Percentiles rank a stretch among this genome's conserved stretches.
These are phyloP conservation scores for Anabacerthia variegaticeps DNA, from an alignment of 2,797 vertebrate species.

Conservation along the genomic window DNA sequence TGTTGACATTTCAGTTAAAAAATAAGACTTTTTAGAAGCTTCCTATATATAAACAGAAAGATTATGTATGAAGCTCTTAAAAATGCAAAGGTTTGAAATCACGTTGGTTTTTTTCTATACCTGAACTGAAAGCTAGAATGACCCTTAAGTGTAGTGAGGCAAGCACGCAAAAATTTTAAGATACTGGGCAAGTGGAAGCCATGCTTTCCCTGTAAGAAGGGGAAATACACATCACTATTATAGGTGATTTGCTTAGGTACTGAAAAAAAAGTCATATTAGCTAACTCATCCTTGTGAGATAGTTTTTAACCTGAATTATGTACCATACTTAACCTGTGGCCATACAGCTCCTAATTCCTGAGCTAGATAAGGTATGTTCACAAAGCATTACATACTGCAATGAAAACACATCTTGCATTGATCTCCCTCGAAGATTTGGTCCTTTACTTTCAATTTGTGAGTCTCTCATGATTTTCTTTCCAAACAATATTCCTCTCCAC, in stretches of 20 bases:
- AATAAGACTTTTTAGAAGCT: not conserved
- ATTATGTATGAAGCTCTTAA: not conserved
- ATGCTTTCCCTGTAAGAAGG: not conserved
- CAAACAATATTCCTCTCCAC: not conserved
- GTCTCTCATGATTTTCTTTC: not conserved
- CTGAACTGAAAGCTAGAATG: not conserved
- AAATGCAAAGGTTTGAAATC: not conserved
- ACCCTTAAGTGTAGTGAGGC: not conserved
- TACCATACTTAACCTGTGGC: not conserved
- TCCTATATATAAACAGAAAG: not conserved
- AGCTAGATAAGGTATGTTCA: not conserved
- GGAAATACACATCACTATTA: not conserved
- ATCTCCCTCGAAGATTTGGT: not conserved
- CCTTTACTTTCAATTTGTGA: not conserved
- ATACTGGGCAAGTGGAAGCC: not conserved
- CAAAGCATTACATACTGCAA: not conserved
- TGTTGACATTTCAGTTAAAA: not conserved
- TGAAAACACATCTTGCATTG: not conserved
- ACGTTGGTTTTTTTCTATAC: not conserved
- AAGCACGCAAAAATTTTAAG: not conserved
- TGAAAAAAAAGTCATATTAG: not conserved
- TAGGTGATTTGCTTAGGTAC: not conserved
- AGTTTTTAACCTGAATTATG: not conserved
- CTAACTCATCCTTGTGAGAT: not conserved
- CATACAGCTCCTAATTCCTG: not conserved